Conservation (phyloP, 2,113 vertebrate species). For the Microcebus murinus region DNA sequence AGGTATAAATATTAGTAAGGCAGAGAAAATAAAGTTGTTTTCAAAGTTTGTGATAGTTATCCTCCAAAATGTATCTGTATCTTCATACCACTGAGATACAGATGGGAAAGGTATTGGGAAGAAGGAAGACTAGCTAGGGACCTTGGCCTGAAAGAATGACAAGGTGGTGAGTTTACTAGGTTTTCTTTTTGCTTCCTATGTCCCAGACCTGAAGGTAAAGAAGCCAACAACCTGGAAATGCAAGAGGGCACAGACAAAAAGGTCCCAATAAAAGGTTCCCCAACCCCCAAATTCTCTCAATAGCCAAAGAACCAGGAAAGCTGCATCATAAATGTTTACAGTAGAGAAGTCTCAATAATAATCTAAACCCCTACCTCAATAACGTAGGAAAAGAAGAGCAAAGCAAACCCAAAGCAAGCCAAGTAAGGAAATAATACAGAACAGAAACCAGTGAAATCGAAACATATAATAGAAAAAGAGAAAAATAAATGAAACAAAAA, state of each 20-base stretch:
- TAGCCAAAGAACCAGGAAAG: not conserved
- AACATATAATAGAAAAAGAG: not conserved
- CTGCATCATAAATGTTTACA: not conserved
- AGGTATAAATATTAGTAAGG: not conserved
- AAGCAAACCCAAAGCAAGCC: not conserved
- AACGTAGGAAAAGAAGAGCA: conserved; percentile 1
- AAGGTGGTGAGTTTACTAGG: not conserved
- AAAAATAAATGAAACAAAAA: not conserved
- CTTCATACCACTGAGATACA: not conserved
- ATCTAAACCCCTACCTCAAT: not conserved
- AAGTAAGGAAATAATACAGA: not conserved
- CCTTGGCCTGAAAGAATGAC: not conserved
- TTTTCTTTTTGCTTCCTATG: not conserved
- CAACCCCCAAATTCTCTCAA: not conserved
- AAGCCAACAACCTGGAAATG: not conserved
- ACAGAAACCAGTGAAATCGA: not conserved
- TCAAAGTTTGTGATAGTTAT: not conserved
- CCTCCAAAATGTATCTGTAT: not conserved
- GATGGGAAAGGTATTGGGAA: not conserved
- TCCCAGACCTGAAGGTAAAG: not conserved
- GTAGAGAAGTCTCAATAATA: not conserved
- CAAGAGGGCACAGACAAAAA: not conserved
- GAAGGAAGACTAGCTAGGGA: not conserved
- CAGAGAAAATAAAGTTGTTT: not conserved
- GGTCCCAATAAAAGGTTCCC: not conserved